Percentiles rank a stretch among this genome's conserved stretches.
Evolutionary conservation across 1,140 invertebrate species (phyloP).

Genomic region (Brachionus plicatilis): DNA sequence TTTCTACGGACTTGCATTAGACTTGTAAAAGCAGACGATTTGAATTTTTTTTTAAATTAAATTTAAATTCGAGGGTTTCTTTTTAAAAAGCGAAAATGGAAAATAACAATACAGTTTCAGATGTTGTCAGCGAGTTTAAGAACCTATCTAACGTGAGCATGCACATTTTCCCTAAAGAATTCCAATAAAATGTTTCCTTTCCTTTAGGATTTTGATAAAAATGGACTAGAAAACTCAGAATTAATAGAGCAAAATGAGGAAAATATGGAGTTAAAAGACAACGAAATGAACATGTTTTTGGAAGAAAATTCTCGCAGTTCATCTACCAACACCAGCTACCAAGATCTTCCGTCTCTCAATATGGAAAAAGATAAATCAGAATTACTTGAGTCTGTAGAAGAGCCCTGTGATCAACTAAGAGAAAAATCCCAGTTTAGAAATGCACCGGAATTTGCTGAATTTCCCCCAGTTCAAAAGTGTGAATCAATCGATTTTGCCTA

Average conservation of each 20-base stretch:
- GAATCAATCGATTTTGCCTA: neutral
- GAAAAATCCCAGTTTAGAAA: neutral
- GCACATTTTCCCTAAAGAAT: neutral
- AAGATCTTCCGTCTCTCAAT: slow-evolving; percentile 6
- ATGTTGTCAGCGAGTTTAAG: slow-evolving; percentile 20
- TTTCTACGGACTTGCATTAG: neutral
- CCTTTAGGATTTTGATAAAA: neutral
- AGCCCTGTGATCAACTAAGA: neutral
- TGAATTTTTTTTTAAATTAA: neutral
- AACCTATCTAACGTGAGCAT: neutral
- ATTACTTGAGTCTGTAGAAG: neutral
- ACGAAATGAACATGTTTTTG: neutral
- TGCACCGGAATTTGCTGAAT: neutral
- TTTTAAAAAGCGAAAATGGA: neutral
- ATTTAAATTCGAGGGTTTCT: neutral
- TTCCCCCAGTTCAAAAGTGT: neutral
- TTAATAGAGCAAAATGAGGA: neutral
- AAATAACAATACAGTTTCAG: neutral
- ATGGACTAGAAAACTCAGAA: neutral
- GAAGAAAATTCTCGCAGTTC: neutral
- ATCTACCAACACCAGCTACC: slow-evolving; percentile 9
- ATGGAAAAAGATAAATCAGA: slow-evolving; percentile 9
- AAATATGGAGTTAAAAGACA: neutral
- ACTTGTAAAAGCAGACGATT: neutral
- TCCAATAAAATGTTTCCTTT: neutral